A percentile compares a stretch with the other conserved stretches of the same genome.
Conservation (phyloP, 2,113 vertebrate genomes). For the Clarias macrocephalus region DNA sequence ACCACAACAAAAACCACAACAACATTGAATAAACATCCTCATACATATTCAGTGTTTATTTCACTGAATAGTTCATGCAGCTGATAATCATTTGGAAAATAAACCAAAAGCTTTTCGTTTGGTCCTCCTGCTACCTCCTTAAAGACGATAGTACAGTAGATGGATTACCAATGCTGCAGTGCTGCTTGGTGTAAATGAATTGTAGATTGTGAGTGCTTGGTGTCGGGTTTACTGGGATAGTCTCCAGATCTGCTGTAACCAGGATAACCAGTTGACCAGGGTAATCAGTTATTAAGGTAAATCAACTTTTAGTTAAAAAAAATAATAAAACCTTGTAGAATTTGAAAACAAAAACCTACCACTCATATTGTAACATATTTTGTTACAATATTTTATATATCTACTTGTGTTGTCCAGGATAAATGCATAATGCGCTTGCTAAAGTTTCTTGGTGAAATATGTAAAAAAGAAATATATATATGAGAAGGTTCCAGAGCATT, state of each 20-base stretch:
- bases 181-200: not conserved
- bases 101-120: not conserved
- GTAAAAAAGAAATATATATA: too few relatives aligned
- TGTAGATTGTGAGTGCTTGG: not conserved
- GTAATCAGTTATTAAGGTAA: not conserved
- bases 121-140: not conserved
- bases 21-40: not conserved
- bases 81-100: not conserved
- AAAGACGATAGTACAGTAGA: not conserved
- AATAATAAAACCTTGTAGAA: not conserved
- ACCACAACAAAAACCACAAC: not conserved
- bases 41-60: not conserved
- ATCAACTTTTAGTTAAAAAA: not conserved
- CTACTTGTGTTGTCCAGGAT: too few relatives aligned
- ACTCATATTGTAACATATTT: not conserved
- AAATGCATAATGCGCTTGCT: too few relatives aligned
- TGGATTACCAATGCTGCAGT: not conserved
- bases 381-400: too few relatives aligned
- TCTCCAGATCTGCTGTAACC: not conserved
- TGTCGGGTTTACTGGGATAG: not conserved
- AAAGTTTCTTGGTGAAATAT: not conserved
- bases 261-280: too few relatives aligned
- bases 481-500: too few relatives aligned
- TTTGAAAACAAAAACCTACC: not conserved
- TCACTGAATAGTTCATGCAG: not conserved